These are phyloP conservation scores for Pithys albifrons DNA, from an alignment of 2,113 vertebrate genomes.

Conservation along the genomic window DNA sequence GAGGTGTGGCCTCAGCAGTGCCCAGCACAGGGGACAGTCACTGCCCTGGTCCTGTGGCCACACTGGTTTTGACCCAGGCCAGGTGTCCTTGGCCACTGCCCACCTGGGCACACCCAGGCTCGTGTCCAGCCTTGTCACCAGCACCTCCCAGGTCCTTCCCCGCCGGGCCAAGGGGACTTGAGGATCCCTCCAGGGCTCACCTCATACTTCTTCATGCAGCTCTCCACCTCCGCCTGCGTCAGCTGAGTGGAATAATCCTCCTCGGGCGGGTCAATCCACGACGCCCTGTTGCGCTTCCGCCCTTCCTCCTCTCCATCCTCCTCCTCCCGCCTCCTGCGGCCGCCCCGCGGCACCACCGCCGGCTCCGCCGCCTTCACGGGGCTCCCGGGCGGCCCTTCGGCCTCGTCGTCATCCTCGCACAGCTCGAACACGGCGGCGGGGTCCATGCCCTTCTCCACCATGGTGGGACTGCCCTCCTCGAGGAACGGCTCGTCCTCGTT, in stretches of 20 bases:
- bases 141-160: neutral
- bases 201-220: conserved; percentile 95
- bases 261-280: conserved; percentile 93
- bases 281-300: conserved; percentile 77
- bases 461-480: conserved; percentile 94
- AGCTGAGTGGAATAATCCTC: conserved; percentile 81
- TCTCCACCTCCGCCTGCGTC: conserved; percentile 94
- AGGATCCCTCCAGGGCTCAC: conserved; percentile 62
- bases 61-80: neutral
- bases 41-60: neutral
- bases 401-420: conserved; percentile 87
- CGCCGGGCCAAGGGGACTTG: neutral
- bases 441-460: conserved; percentile 95
- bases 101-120: neutral
- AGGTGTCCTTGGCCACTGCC: neutral
- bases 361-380: neutral
- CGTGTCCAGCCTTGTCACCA: neutral
- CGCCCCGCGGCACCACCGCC: neutral
- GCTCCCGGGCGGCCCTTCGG: conserved; percentile 65
- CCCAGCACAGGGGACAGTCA: neutral
- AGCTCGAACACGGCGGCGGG: conserved; percentile 86
- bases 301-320: conserved; percentile 75
- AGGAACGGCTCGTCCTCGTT: conserved; percentile 80
- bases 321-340: conserved; percentile 47
- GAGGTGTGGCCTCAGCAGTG: neutral